Base-by-base conservation (phyloP, 2,797 vertebrate species). In the Calcarius lapponicus region DNA sequence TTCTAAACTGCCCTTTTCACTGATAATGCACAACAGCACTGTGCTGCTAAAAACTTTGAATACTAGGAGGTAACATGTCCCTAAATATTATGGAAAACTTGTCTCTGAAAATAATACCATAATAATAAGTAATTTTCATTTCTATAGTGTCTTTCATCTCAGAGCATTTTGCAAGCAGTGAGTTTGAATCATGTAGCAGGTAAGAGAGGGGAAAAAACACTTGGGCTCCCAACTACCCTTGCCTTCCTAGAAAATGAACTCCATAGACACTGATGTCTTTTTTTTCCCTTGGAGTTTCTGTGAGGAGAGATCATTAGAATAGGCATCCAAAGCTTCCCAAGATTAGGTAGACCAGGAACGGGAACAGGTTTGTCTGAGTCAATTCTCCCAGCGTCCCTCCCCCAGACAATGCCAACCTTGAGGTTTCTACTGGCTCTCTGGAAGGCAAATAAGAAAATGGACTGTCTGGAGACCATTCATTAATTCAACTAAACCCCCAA, bases 31-130 rank as follows among this genome's bases (percentile, higher is more conserved):
- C 28, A 81, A 43, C 14, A 87, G 53, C 53, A 53, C 17, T 56
- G 3, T 34, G 67, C 56, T 82, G 84, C 86, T 62, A 88, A 83
- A 92, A 86, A 47, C 38, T 88, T 91, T 11, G 17, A 88, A 92
- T 86, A 93, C 32, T 31, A 67, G 42, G 21, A 82, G 28, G 48
- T 62, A 90, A 91, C 50, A 73, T 60, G 45, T 66, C 60, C 47
- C 72, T 84, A 92, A 94, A 84, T 93, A 92, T 93, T 93, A 65
- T 56, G 60, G 72, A 89, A 96, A 88, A 29, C 24, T 91, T 89
- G 65, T 73, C 38, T 95, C 76, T 80, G 67, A 89, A 88, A 93
- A 86, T 62, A 91, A 85, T 83, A 75, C 21, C 24, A 15, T 80
- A 86, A 78, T 82, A 93, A 70, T 17, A 79, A 67, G 29, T 57